Percentiles rank a stretch among this genome's conserved stretches.
Conservation (phyloP, 1,140 invertebrate species). For the Camponotus vicinus region DNA sequence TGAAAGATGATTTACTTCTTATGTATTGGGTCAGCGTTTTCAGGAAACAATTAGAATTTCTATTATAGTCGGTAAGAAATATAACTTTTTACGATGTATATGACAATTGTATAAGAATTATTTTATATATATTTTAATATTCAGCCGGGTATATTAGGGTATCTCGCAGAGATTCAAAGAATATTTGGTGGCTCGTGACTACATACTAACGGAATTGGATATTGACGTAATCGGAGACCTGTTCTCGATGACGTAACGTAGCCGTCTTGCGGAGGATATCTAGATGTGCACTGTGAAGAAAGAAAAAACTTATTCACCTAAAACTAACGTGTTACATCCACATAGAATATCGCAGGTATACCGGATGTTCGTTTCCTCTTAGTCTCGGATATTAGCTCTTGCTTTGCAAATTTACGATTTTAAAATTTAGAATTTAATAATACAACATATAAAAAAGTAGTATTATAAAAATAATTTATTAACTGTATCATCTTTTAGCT, state of each 20-base stretch:
- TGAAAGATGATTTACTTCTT: background rate
- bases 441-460: background rate
- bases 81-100: background rate
- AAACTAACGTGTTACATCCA: conserved; percentile 2
- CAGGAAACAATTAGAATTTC: conserved; percentile 1
- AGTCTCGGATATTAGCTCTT: background rate
- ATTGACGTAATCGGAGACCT: conserved; percentile 70
- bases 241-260: conserved; percentile 68
- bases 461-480: background rate
- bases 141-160: background rate
- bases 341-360: background rate
- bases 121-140: background rate
- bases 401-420: background rate
- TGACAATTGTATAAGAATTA: conserved; percentile 13
- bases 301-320: conserved; percentile 9
- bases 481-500: background rate
- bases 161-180: background rate
- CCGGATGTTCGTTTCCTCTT: background rate
- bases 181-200: conserved; percentile 29
- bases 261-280: conserved; percentile 54
- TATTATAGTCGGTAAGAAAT: background rate
- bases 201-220: background rate
- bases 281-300: conserved; percentile 14
- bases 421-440: background rate
- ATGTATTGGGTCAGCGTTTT: background rate